Conservation (phyloP, 2,888 invertebrate genomes). For the Syritta pipiens region DNA sequence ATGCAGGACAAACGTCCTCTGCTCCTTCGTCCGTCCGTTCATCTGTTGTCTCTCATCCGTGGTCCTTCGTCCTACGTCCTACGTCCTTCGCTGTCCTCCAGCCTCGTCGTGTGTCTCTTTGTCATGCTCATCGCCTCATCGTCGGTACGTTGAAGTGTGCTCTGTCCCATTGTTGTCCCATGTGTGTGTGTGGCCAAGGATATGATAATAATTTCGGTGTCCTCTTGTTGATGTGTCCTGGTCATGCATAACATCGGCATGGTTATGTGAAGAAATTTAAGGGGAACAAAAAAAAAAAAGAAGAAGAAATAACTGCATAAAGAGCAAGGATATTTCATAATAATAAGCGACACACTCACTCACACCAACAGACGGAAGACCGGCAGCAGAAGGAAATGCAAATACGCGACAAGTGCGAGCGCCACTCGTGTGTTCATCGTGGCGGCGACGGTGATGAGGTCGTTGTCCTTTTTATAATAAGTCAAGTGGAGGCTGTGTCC, state of each 20-base stretch:
- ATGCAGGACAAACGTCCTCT: slow-evolving; percentile 64
- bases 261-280: slow-evolving; percentile 66
- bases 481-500: slow-evolving; percentile 29
- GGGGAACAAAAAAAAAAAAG: slow-evolving; percentile 13
- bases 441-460: no score
- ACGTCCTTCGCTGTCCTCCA: not conserved
- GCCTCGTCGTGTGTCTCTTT: slow-evolving; percentile 31
- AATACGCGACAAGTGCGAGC: slow-evolving; percentile 1
- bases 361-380: slow-evolving; percentile 16
- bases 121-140: slow-evolving; percentile 42
- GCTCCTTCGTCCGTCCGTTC: not conserved
- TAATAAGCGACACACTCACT: slow-evolving; percentile 51
- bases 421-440: no score
- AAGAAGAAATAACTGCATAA: slow-evolving; percentile 39
- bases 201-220: slow-evolving; percentile 67
- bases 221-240: slow-evolving; percentile 60
- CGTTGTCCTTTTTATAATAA: slow-evolving; percentile 23
- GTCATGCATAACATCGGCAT: slow-evolving; percentile 65
- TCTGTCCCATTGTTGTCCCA: not conserved
- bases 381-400: slow-evolving; percentile 20
- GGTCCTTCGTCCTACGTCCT: not conserved
- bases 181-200: slow-evolving; percentile 44
- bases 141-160: slow-evolving; percentile 5
- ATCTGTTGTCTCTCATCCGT: not conserved
- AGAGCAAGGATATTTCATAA: slow-evolving; percentile 53